These are phyloP conservation scores for Cottoperca gobio DNA, from an alignment of 2,797 vertebrate species.

Conservation along the genomic window DNA sequence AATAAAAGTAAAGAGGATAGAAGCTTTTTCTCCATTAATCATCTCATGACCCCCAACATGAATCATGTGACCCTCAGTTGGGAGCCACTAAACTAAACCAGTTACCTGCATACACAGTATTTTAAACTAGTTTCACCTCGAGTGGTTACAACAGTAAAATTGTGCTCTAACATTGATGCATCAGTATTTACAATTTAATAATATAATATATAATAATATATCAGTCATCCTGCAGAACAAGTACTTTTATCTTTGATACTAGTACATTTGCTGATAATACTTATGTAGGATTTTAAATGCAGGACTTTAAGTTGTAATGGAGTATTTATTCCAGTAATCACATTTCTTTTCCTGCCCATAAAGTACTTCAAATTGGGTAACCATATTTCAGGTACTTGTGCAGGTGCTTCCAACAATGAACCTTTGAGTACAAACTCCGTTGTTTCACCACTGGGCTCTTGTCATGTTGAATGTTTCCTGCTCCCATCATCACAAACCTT, in stretches of 20 bases:
- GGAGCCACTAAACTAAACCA: background rate
- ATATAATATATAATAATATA: too few species aligned
- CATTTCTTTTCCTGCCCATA: background rate
- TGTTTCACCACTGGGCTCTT: background rate
- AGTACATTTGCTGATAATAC: too few species aligned
- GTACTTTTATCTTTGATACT: too few species aligned
- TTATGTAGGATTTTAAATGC: too few species aligned
- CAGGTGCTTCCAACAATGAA: background rate
- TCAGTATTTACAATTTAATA: too few species aligned
- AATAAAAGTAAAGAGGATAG: too few species aligned
- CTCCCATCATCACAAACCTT: slow-evolving; percentile 68
- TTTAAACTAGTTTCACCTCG: background rate
- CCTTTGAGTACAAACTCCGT: background rate
- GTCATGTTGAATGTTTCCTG: too few species aligned
- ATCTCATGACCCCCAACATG: background rate
- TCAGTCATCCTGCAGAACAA: too few species aligned
- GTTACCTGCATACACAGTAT: background rate
- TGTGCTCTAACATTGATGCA: background rate
- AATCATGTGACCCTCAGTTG: background rate
- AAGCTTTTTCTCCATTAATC: background rate
- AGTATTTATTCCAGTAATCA: background rate
- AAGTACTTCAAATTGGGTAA: background rate
- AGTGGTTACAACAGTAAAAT: background rate
- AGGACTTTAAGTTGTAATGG: background rate
- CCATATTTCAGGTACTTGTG: background rate